Evolutionary conservation across 2,113 vertebrate genomes (phyloP).

Genomic region (Gallinago media): DNA sequence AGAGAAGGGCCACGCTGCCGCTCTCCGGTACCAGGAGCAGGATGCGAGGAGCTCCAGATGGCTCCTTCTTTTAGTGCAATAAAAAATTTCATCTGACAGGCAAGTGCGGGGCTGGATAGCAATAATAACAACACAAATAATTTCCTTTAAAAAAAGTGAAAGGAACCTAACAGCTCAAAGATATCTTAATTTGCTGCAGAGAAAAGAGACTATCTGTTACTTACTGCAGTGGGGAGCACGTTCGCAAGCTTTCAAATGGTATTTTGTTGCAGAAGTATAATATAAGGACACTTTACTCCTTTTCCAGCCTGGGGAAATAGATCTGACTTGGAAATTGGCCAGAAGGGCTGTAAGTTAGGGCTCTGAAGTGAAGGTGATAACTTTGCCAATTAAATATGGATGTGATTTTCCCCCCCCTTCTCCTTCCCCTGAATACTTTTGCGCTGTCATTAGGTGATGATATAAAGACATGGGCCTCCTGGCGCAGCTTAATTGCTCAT

Average conservation of each 20-base stretch:
- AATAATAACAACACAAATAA: slow-evolving; percentile 50
- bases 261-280: slow-evolving; percentile 46
- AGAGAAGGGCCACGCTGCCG: background rate
- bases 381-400: slow-evolving; percentile 68
- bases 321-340: slow-evolving; percentile 47
- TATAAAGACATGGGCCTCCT: slow-evolving; percentile 68
- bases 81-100: slow-evolving; percentile 77
- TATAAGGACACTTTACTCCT: slow-evolving; percentile 18
- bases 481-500: slow-evolving; percentile 74
- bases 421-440: slow-evolving; percentile 9
- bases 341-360: slow-evolving; percentile 4
- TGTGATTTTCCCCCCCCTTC: background rate
- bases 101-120: slow-evolving; percentile 53
- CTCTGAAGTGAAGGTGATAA: slow-evolving; percentile 67
- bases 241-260: background rate
- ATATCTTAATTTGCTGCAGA: slow-evolving; percentile 21
- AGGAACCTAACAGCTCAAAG: slow-evolving; percentile 26
- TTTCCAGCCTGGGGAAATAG: slow-evolving; percentile 38
- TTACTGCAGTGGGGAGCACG: background rate
- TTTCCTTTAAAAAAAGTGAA: background rate
- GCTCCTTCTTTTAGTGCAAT: slow-evolving; percentile 70
- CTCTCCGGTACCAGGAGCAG: background rate
- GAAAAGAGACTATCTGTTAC: background rate
- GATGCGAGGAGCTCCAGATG: slow-evolving; percentile 73
- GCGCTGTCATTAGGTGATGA: slow-evolving; percentile 65